phyloP scores from a whole-genome alignment of 2,113 vertebrate genomes.

The Malaclemys terrapin region DNA sequence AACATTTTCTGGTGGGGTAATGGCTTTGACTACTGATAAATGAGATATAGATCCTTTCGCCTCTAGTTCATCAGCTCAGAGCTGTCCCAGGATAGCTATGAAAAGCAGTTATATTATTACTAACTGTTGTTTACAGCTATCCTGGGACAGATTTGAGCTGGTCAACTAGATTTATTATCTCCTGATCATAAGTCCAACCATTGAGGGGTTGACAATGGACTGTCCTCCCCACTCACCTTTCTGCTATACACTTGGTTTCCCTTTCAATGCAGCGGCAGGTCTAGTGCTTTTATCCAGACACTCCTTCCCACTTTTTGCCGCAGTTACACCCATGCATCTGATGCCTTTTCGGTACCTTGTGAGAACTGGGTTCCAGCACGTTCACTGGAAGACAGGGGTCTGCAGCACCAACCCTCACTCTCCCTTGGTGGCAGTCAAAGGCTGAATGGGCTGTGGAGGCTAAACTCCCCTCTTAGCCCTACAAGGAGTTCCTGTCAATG shows the following conservation, averaged over 20 bases:
- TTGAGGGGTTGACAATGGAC: not conserved
- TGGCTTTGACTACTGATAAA: not conserved
- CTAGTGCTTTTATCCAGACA: not conserved
- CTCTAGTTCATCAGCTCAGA: not conserved
- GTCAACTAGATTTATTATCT: not conserved
- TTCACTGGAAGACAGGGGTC: too few species aligned
- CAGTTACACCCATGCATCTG: not conserved
- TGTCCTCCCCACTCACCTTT: not conserved
- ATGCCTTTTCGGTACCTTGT: fast-evolving
- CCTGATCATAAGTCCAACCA: not conserved
- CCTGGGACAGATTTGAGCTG: not conserved
- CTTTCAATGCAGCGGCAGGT: not conserved
- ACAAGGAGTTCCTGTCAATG: fast-evolving
- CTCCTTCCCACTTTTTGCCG: too few species aligned
- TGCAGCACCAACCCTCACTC: fast-evolving
- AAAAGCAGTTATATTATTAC: not conserved
- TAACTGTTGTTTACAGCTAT: not conserved
- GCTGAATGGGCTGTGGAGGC: not conserved
- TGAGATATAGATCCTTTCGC: not conserved
- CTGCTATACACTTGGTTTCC: not conserved
- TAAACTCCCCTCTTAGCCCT: not conserved
- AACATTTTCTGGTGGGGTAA: fast-evolving
- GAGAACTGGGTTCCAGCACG: not conserved
- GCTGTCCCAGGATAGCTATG: not conserved
- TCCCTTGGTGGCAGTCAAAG: fast-evolving